A percentile compares a stretch with the other conserved stretches of the same genome.
These are phyloP conservation scores for Sipha flava DNA, from an alignment of 1,140 invertebrate species.

Conservation along the genomic window DNA sequence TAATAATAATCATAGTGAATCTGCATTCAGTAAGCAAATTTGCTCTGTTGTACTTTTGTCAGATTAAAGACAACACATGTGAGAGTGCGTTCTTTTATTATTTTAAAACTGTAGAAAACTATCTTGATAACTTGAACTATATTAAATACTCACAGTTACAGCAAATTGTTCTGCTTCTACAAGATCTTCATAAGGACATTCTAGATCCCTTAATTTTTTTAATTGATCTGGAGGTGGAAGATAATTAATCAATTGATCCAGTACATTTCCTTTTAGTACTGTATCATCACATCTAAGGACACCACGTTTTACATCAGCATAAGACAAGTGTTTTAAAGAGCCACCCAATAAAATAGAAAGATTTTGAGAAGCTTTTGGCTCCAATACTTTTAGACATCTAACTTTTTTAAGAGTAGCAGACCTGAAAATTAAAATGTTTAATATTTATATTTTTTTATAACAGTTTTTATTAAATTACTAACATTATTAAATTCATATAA, in stretches of 20 bases:
- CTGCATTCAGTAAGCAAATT: no score
- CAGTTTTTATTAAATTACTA: neutral
- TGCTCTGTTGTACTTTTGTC: no score
- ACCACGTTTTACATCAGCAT: conserved; percentile 73
- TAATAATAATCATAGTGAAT: no score
- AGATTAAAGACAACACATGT: no score
- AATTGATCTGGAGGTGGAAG: conserved; percentile 83
- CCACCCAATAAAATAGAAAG: conserved; percentile 84
- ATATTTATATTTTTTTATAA: neutral
- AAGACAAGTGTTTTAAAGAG: conserved; percentile 79
- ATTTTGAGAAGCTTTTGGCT: conserved; percentile 89
- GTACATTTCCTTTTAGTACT: conserved; percentile 67
- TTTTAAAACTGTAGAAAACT: no score
- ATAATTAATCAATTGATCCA: conserved; percentile 79
- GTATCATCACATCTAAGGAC: conserved; percentile 78
- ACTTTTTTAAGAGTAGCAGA: conserved; percentile 68
- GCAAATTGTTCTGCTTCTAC: conserved; percentile 92
- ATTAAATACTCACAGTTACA: conserved; percentile 63
- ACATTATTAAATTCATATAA: no score
- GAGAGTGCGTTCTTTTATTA: no score
- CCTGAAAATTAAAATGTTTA: conserved; percentile 43
- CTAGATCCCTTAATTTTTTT: conserved; percentile 67
- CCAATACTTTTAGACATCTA: conserved; percentile 83
- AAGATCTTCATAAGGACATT: conserved; percentile 67
- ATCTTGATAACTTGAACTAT: no score